phyloP scores from a whole-genome alignment of 2,113 vertebrate species.

The Spea multiplicata region DNA sequence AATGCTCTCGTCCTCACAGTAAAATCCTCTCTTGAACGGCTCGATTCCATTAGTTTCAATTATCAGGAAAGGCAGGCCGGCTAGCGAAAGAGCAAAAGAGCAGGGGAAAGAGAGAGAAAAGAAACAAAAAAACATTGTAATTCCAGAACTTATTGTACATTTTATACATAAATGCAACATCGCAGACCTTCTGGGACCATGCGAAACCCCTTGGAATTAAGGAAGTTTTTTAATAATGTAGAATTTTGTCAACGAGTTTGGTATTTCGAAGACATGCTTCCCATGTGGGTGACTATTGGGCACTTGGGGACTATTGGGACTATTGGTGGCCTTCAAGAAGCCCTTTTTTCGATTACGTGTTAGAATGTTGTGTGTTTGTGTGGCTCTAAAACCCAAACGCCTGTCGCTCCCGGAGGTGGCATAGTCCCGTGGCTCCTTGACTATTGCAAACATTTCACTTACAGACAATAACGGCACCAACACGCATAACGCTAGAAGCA shows the following conservation, averaged over 20 bases:
- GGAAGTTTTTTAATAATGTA: too few species aligned
- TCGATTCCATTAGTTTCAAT: constrained; percentile 96
- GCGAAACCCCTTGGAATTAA: not conserved
- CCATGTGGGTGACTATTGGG: too few species aligned
- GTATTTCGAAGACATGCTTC: too few species aligned
- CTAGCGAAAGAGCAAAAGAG: constrained; percentile 69
- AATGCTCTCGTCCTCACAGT: constrained; percentile 94
- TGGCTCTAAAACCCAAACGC: constrained; percentile 27
- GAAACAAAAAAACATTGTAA: constrained; percentile 52
- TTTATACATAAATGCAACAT: not conserved
- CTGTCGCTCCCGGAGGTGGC: constrained; percentile 40
- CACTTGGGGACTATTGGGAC: too few species aligned
- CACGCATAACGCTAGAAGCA: constrained; percentile 74
- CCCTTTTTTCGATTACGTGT: too few species aligned
- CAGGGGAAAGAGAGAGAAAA: constrained; percentile 55
- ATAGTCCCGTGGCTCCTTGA: constrained; percentile 52
- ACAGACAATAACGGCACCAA: constrained; percentile 75
- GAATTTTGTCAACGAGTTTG: too few species aligned
- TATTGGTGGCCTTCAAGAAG: too few species aligned
- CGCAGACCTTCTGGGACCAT: rapidly evolving
- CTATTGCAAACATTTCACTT: constrained; percentile 67
- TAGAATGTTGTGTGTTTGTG: too few species aligned
- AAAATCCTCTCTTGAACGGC: constrained; percentile 90
- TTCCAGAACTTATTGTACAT: not conserved
- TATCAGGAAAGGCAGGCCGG: constrained; percentile 96